phyloP scores from a whole-genome alignment of 2,888 invertebrate genomes.

The Trachelus stipa region DNA sequence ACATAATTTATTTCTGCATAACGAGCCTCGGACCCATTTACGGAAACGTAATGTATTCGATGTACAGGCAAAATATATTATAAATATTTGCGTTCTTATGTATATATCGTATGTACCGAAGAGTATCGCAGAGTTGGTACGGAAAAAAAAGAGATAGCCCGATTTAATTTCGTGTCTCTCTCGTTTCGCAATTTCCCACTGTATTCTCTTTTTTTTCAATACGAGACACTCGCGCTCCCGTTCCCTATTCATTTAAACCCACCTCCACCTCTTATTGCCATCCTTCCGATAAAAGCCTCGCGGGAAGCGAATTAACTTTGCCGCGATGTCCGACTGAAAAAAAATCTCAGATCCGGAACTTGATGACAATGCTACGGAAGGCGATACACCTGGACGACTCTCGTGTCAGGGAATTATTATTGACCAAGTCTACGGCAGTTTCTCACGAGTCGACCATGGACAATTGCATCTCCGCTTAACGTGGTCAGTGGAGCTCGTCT shows the following conservation, averaged over 20 bases:
- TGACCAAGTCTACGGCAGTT: slow-evolving; percentile 35
- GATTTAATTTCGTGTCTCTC: not conserved
- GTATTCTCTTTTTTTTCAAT: not conserved
- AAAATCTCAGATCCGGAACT: slow-evolving; percentile 57
- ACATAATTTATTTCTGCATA: slow-evolving; percentile 27
- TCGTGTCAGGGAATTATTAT: slow-evolving; percentile 29
- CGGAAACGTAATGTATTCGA: no score
- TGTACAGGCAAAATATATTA: no score
- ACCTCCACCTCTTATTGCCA: not conserved
- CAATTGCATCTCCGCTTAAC: slow-evolving; percentile 17
- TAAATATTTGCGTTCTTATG: no score
- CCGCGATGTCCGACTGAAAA: slow-evolving; percentile 3
- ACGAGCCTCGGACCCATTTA: not conserved
- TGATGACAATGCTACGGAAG: slow-evolving; percentile 65
- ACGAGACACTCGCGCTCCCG: not conserved
- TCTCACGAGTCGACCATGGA: slow-evolving; percentile 24
- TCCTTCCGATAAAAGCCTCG: not conserved
- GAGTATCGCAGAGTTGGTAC: not conserved
- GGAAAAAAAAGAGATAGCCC: not conserved
- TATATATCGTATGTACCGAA: no score
- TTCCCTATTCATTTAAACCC: not conserved
- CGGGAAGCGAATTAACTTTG: slow-evolving; percentile 9
- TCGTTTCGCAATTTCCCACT: not conserved
- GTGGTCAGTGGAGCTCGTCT: slow-evolving; percentile 65
- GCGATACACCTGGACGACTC: slow-evolving; percentile 65